These are phyloP conservation scores for Yoshiicerus persimilis DNA, from an alignment of 1,140 invertebrate genomes.

Conservation along the genomic window DNA sequence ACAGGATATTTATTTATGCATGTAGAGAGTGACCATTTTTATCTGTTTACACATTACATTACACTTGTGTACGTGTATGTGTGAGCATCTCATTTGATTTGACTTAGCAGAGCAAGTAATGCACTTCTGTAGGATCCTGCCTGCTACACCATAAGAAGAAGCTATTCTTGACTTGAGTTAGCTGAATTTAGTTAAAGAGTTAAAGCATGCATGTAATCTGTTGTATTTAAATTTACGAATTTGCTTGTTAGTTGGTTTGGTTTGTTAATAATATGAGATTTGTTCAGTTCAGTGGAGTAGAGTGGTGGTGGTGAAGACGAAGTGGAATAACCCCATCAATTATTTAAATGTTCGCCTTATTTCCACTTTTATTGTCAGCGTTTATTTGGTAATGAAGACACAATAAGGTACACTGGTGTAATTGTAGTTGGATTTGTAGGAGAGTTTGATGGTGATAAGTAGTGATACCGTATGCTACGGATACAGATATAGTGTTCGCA, in stretches of 20 bases:
- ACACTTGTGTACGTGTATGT: not conserved
- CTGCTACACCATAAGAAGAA: too few relatives aligned
- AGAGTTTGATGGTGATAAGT: not conserved
- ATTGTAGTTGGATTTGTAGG: not conserved
- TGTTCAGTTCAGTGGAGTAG: not conserved
- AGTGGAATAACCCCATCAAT: constrained; percentile 39
- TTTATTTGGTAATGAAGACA: constrained; percentile 16
- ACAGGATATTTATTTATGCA: constrained; percentile 19
- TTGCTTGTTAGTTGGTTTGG: not conserved
- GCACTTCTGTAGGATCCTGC: too few relatives aligned
- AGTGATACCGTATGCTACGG: not conserved
- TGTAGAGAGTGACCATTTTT: constrained; percentile 3
- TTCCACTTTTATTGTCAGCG: constrained; percentile 37
- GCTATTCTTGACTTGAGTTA: not conserved
- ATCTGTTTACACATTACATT: not conserved
- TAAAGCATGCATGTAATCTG: not conserved
- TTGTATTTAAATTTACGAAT: not conserved
- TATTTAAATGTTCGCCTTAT: constrained; percentile 33
- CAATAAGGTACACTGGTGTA: not conserved
- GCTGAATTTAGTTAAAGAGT: not conserved
- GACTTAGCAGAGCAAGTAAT: not conserved
- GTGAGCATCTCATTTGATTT: not conserved
- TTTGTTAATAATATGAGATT: not conserved
- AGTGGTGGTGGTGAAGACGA: not conserved
- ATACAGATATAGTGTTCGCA: not conserved